These are phyloP conservation scores for Crepidodera aurea DNA, from an alignment of 2,888 invertebrate genomes.

Conservation along the genomic window DNA sequence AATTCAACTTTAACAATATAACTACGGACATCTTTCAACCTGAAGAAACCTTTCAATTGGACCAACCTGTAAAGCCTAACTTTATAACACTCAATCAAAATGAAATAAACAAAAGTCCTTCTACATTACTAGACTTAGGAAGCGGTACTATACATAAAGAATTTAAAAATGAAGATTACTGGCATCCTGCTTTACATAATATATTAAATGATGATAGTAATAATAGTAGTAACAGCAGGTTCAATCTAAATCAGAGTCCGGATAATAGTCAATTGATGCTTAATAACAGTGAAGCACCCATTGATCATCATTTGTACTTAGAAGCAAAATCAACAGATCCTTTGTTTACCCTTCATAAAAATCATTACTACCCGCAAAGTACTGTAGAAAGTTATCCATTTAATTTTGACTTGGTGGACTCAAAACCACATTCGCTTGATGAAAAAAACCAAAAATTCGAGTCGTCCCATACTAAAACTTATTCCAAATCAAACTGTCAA, in stretches of 20 bases:
- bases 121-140: slow-evolving; percentile 76
- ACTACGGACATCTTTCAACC: slow-evolving; percentile 77
- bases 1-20: slow-evolving; percentile 69
- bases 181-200: slow-evolving; percentile 66
- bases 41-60: slow-evolving; percentile 80
- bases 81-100: slow-evolving; percentile 60
- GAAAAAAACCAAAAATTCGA: slow-evolving; percentile 49
- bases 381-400: slow-evolving; percentile 37
- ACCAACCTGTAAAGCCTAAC: slow-evolving; percentile 75
- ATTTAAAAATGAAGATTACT: slow-evolving; percentile 69
- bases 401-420: slow-evolving; percentile 43
- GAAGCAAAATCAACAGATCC: slow-evolving; percentile 47
- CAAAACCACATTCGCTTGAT: slow-evolving; percentile 47
- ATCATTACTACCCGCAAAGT: slow-evolving; percentile 37
- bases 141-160: slow-evolving; percentile 73
- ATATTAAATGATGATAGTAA: slow-evolving; percentile 63
- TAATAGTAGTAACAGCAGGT: slow-evolving; percentile 58
- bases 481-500: slow-evolving; percentile 44
- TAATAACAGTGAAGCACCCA: slow-evolving; percentile 52
- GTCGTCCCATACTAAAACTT: slow-evolving; percentile 40
- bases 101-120: slow-evolving; percentile 68
- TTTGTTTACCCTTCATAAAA: slow-evolving; percentile 45
- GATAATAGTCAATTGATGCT: slow-evolving; percentile 62
- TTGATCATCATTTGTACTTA: slow-evolving; percentile 48
- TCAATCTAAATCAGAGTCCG: slow-evolving; percentile 64